A percentile compares a stretch with the other conserved stretches of the same genome.
Evolutionary conservation across 2,113 vertebrate genomes (phyloP).

Genomic region (Siniperca knerii): DNA sequence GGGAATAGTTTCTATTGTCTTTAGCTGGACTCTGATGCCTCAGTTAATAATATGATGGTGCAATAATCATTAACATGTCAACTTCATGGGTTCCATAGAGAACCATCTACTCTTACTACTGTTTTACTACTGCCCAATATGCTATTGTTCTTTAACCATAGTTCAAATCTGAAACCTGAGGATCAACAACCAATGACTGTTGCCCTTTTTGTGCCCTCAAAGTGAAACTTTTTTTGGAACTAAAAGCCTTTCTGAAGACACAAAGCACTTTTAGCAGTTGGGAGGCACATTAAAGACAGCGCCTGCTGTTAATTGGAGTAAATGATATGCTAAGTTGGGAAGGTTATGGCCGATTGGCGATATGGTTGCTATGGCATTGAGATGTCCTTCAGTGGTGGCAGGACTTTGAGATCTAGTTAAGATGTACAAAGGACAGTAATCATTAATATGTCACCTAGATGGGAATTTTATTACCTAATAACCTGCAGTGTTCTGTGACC

Average conservation of each 20-base stretch:
- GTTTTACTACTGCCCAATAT: not conserved
- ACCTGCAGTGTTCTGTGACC: conserved; percentile 27
- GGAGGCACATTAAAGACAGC: conserved; percentile 9
- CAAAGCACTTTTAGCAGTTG: not conserved
- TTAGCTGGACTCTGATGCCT: conserved; percentile 71
- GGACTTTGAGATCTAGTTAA: conserved; percentile 77
- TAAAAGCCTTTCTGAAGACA: not conserved
- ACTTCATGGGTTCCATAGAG: not conserved
- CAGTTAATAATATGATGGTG: conserved; percentile 42
- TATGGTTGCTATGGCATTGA: conserved; percentile 53
- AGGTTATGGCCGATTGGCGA: conserved; percentile 24
- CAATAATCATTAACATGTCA: conserved; percentile 73
- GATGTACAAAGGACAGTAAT: conserved; percentile 48
- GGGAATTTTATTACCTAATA: conserved; percentile 58
- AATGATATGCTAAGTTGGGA: conserved; percentile 19
- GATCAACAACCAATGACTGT: not conserved
- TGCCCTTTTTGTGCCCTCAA: not conserved
- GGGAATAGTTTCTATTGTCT: conserved; percentile 44
- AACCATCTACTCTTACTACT: conserved; percentile 2
- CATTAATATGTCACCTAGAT: conserved; percentile 70
- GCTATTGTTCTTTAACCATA: conserved; percentile 12
- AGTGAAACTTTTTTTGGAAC: not conserved
- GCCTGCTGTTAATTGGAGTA: conserved; percentile 25
- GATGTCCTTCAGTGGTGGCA: conserved; percentile 55
- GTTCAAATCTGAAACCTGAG: not conserved